Evolutionary conservation across 2,797 vertebrate species (phyloP).

Genomic region (Schizopygopsis malacanthus): DNA sequence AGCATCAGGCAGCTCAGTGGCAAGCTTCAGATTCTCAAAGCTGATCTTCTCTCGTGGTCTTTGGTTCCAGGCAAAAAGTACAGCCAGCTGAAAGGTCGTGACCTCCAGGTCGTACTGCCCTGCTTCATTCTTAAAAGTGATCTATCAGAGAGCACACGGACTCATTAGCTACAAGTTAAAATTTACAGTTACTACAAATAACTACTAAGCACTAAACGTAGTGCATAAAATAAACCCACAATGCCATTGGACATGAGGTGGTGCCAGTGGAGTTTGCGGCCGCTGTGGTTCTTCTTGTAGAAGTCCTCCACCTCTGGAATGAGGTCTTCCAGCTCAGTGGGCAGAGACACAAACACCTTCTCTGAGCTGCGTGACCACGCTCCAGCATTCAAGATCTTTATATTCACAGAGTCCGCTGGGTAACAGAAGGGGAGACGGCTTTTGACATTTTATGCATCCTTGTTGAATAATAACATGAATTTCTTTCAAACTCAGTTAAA

Average conservation of each 20-base stretch:
- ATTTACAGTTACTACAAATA: neutral
- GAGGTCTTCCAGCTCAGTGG: constrained; percentile 95
- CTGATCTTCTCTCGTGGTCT: constrained; percentile 97
- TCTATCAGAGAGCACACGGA: constrained; percentile 74
- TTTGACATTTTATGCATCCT: neutral
- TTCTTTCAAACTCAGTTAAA: neutral
- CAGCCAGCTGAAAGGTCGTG: constrained; percentile 97
- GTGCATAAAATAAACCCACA: constrained; percentile 70
- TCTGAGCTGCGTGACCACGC: constrained; percentile 98
- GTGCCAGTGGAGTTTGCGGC: constrained; percentile 98
- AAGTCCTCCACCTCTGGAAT: constrained; percentile 99
- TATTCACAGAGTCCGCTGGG: constrained; percentile 97
- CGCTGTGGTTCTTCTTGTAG: constrained; percentile 99
- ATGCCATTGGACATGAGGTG: constrained; percentile 99
- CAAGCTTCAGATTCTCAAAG: constrained; percentile 98
- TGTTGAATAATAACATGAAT: neutral
- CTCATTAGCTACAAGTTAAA: neutral
- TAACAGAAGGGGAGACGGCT: neutral
- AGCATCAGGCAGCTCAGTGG: constrained; percentile 95
- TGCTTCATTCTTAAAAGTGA: constrained; percentile 98
- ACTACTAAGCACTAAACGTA: neutral
- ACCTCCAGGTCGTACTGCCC: constrained; percentile 98
- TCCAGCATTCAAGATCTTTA: constrained; percentile 98
- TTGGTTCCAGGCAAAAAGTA: constrained; percentile 99
- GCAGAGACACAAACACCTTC: constrained; percentile 96